Evolutionary conservation across 2,888 invertebrate genomes (phyloP).

Genomic region (Seira sanloemensis): DNA sequence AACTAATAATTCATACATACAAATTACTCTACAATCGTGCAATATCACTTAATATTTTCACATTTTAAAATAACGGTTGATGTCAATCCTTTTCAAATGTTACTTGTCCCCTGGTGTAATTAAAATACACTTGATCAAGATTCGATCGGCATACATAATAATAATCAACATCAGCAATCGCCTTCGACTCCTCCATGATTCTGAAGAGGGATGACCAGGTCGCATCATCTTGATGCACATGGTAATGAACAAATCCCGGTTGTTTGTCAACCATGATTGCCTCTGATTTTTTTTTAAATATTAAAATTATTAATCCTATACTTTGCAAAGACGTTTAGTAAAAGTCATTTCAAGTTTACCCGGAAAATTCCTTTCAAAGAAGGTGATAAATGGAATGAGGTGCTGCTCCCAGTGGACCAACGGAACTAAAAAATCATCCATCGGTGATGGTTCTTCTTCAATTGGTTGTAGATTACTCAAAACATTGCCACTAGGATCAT

Average conservation of each 20-base stretch:
- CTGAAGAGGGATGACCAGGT: slow-evolving; percentile 37
- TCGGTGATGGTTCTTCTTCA: too few relatives aligned
- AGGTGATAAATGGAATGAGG: slow-evolving; percentile 45
- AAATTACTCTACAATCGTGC: too few relatives aligned
- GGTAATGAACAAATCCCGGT: slow-evolving; percentile 61
- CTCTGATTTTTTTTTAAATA: not conserved
- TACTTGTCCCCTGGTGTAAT: slow-evolving; percentile 54
- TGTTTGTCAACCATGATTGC: slow-evolving; percentile 58
- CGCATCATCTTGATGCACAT: slow-evolving; percentile 21
- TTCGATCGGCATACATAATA: slow-evolving; percentile 53
- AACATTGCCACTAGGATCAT: too few relatives aligned
- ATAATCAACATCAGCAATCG: slow-evolving; percentile 39
- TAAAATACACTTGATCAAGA: slow-evolving; percentile 60
- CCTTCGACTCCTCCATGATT: slow-evolving; percentile 58
- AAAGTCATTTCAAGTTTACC: slow-evolving; percentile 13
- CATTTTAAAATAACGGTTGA: too few relatives aligned
- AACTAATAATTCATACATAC: too few relatives aligned
- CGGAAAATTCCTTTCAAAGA: slow-evolving; percentile 50
- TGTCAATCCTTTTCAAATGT: slow-evolving; percentile 27
- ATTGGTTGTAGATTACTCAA: too few relatives aligned
- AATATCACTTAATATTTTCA: too few relatives aligned
- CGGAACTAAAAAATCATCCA: too few relatives aligned
- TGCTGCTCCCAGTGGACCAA: slow-evolving; percentile 61
- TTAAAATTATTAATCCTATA: not conserved
- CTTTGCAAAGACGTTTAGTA: too few relatives aligned